Evolutionary conservation across 2,888 invertebrate species (phyloP), one percentile per base, ranked within the genome.

Genomic region (Tenodera sinensis): DNA sequence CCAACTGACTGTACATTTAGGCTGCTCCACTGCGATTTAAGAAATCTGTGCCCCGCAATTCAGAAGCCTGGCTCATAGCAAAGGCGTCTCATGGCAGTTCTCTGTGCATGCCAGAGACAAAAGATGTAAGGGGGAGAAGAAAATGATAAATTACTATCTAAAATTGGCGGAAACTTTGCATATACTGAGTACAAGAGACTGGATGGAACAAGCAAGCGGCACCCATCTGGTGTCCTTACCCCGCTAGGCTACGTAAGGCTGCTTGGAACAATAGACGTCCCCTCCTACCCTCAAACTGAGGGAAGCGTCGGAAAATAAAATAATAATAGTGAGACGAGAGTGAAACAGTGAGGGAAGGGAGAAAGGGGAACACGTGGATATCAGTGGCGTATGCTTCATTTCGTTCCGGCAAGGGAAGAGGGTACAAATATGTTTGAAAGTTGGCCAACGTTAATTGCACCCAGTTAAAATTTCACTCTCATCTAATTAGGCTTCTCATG

Each of bases 61-160:
- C 54, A 71, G 54, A 71, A 71, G 54, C 54, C 25, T 71, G 54
- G 54, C 54, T 71, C 54, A 71, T 71, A 71, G 54, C 54, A 71
- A 71, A 71, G 54, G 54, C 54, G 54, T 71, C 54, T 71, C 54
- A 71, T 71, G 54, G 54, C 54, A 71, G 54, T 71, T 71, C 54
- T 71, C 54, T 71, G 20, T 71, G 54, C 54, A 71, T 71, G 54
- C 54, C 54, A 71, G 54, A 71, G 54, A 71, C 54, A 71, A 71
- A 71, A 71, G 54, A 71, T 71, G 54, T 30, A 12, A 84, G 84
- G 84, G 28, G 34, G 84, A 83, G 71, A 71, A 30, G 84, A 84
- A 84, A 83, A 88, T 88, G 88, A 88, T 88, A 88, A 88, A 88
- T 88, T 83, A 88, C 88, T 88, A 88, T 84, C 88, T 88, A 83